Evolutionary conservation across 2,888 invertebrate species (phyloP), one percentile per base, ranked within the genome.

Genomic region (Anoplius nigerrimus): DNA sequence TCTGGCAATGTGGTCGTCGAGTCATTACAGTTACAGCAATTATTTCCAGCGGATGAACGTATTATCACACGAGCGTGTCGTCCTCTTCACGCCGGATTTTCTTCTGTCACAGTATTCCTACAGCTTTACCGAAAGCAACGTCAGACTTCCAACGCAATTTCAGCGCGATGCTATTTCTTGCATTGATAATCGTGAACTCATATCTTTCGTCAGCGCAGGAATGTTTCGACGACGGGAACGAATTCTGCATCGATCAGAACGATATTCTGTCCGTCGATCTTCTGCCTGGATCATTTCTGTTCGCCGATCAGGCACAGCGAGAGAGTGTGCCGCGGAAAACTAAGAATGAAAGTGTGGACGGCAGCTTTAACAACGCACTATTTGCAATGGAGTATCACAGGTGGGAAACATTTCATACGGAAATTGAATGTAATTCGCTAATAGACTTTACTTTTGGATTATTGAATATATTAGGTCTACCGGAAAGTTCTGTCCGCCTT

Each of bases 201-300:
- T 4, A 8, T 48, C 1, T 70, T 0, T 18, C 67, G 2, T 8
- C 70, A 0, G 11, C 16, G 0, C 24, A 86, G 54, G 79, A 86
- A 34, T 88, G 88, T 66, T 88, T 83, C 74, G 86, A 87, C 66
- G 88, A 88, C 13, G 88, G 88, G 0, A 86, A 82, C 53, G 87
- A 88, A 65, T 87, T 88, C 71, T 88, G 88, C 60, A 79, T 88
- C 43, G 90, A 93, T 87, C 88, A 93, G 5, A 91, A 94, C 72
- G 94, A 94, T 87, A 93, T 94, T 81, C 88, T 94, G 22, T 91
- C 93, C 15, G 91, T 90, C n/a, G 92, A 93, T 87, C 90, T 93
- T 55, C 92, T 94, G 91, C 94, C 94, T 0, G 92, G 92, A 0
- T 92, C 91, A 73, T 84, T 88, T 66, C 89, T 94, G 68, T 90